Evolutionary conservation across 2,113 vertebrate species (phyloP).

Genomic region (Hypanus sabinus): DNA sequence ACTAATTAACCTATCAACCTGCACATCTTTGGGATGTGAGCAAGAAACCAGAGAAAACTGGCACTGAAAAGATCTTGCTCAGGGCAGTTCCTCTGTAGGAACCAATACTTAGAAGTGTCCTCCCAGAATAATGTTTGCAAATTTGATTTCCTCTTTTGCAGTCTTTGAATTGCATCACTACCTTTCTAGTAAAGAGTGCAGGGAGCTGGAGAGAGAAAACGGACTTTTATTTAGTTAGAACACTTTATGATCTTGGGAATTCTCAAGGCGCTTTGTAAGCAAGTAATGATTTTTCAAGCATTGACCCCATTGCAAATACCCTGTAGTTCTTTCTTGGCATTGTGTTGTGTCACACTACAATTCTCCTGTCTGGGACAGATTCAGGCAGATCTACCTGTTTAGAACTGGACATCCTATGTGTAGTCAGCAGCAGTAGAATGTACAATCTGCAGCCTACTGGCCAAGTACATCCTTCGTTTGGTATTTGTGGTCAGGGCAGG

Average conservation of each 20-base stretch:
- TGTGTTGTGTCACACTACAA: not conserved
- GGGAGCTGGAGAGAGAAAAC: not conserved
- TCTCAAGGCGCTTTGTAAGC: not conserved
- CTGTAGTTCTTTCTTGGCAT: not conserved
- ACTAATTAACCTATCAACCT: too few species aligned
- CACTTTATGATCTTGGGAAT: not conserved
- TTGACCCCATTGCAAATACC: not conserved
- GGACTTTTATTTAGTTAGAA: not conserved
- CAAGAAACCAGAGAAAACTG: too few species aligned
- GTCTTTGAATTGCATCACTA: not conserved
- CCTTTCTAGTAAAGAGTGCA: not conserved
- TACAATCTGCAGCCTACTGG: too few species aligned
- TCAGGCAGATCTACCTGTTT: too few species aligned
- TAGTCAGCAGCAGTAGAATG: too few species aligned
- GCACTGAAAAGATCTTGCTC: not conserved
- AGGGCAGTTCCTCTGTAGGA: not conserved
- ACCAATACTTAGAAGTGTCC: not conserved
- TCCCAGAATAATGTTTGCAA: not conserved
- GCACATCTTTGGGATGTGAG: too few species aligned
- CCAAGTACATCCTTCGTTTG: too few species aligned
- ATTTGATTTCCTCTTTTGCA: not conserved
- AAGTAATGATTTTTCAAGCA: not conserved
- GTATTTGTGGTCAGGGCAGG: too few species aligned
- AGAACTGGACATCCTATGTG: too few species aligned
- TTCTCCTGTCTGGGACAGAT: not conserved